Base-by-base conservation (phyloP, 30 jellyfish, hydroid and myxozoan genomes). In the Pelagia noctiluca region DNA sequence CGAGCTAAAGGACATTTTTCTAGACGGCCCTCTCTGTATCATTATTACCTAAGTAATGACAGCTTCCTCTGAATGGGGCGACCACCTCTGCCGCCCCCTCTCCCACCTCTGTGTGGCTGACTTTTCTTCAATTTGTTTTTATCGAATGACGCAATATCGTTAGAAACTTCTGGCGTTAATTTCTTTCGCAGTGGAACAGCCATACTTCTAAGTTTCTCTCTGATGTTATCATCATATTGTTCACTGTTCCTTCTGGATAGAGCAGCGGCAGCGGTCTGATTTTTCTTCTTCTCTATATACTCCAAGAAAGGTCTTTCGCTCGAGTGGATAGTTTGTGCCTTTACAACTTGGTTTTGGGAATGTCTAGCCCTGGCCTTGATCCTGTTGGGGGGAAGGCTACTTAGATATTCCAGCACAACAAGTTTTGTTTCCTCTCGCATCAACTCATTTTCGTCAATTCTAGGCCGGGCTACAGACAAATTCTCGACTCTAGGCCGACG, bases 381-480 rank as follows among this genome's bases (percentile, higher is more conserved):
- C 68, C 61, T 31, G 32, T 83, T 94, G 11, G 95, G 76, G 28
- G 96, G 84, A 2, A 93, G 94, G 28, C 88, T 88, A 76, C 99
- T 87, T 25, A 93, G 66, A 54, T 72, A 93, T 71, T 93, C 99
- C 35, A 93, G 57, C 22, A 93, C 96, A 46, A 93, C 85, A 26
- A 93, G 81, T 31, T 83, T 93, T 1, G 99, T 88, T 74, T 88
- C 99, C 30, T 93, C 81, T 52, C 80, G 61, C 95, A 93, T 74
- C 19, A 84, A 52, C 37, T 93, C 99, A 24, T n/a, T 60, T 19
- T 50, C 67, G 12, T 66, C 87, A n/a, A 46, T 35, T 24, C 26
- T 63, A 1, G 35, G 1, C 57, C 29, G 31, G 61, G 35, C 2
- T 2, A 3, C 26, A 19, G 68, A 49, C 30, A 25, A 29, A 4